A percentile compares a stretch with the other conserved stretches of the same genome.
Evolutionary conservation across 37 sponge, comb jelly and placozoan species (phyloP).

Genomic region (Axinella damicornis): DNA sequence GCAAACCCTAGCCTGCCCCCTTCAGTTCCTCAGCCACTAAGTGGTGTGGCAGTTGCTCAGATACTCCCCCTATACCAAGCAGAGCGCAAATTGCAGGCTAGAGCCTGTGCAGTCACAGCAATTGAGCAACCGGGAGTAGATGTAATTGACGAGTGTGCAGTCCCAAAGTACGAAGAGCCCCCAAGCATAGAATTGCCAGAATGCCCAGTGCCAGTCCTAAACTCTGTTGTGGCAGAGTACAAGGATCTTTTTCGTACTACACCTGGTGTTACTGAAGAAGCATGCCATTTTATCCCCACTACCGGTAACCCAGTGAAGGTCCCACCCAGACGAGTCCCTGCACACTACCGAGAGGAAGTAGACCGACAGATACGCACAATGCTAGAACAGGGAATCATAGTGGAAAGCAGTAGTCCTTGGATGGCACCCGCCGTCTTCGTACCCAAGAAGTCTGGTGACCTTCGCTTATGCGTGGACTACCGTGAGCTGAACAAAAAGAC

Average conservation of each 20-base stretch:
- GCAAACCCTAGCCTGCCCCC: neutral
- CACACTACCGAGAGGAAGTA: conserved; percentile 60
- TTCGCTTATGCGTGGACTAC: conserved; percentile 68
- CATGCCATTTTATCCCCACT: conserved; percentile 43
- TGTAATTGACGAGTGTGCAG: conserved; percentile 44
- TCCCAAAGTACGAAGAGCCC: conserved; percentile 26
- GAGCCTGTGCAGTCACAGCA: conserved; percentile 39
- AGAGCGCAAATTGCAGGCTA: neutral
- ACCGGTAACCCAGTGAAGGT: conserved; percentile 39
- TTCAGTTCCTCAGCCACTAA: too few species aligned
- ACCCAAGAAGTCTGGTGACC: conserved; percentile 56
- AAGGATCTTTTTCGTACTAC: conserved; percentile 34
- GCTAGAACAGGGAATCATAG: conserved; percentile 72
- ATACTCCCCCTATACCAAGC: too few species aligned
- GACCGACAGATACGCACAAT: conserved; percentile 47
- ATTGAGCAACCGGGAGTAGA: conserved; percentile 11
- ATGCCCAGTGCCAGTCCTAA: neutral
- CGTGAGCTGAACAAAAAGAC: conserved; percentile 70
- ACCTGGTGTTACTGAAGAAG: conserved; percentile 47
- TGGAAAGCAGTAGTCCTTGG: conserved; percentile 68
- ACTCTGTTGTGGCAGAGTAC: conserved; percentile 17
- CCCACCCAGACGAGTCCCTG: conserved; percentile 61
- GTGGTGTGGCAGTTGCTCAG: too few species aligned
- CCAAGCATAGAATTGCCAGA: conserved; percentile 24
- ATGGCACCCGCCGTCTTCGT: conserved; percentile 80